Evolutionary conservation across 64 coral and sea anemone species (phyloP).

Genomic region (Pachyseris speciosa): DNA sequence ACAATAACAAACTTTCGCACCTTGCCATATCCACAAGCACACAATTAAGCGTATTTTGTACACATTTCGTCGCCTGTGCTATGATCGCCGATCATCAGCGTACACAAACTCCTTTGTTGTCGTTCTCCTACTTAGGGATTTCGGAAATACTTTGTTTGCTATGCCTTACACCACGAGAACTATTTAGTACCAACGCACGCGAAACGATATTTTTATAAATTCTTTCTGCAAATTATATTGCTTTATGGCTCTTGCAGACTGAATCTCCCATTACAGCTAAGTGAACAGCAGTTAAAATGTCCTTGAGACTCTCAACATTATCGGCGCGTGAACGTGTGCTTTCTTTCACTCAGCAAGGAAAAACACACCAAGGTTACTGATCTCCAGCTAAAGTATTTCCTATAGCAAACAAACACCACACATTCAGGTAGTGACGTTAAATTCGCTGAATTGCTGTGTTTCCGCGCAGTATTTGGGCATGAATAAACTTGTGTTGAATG

Average conservation of each 20-base stretch:
- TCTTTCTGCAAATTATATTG: conserved; percentile 8
- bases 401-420: not conserved
- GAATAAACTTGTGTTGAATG: not conserved
- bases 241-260: not conserved
- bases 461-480: not conserved
- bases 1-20: not conserved
- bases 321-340: not conserved
- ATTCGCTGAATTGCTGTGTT: not conserved
- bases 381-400: not conserved
- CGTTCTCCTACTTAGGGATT: not conserved
- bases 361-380: not conserved
- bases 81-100: not conserved
- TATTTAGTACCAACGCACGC: not conserved
- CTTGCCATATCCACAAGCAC: not conserved
- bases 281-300: not conserved
- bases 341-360: not conserved
- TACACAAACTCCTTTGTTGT: not conserved
- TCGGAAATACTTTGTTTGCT: conserved; percentile 30
- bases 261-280: not conserved
- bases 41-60: not conserved
- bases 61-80: not conserved
- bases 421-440: not conserved
- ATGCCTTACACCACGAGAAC: not conserved
- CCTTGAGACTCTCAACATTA: conserved; percentile 8
- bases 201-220: not conserved